These are phyloP conservation scores for Drosophila biarmipes DNA, from an alignment of 1,140 invertebrate genomes.

Conservation along the genomic window DNA sequence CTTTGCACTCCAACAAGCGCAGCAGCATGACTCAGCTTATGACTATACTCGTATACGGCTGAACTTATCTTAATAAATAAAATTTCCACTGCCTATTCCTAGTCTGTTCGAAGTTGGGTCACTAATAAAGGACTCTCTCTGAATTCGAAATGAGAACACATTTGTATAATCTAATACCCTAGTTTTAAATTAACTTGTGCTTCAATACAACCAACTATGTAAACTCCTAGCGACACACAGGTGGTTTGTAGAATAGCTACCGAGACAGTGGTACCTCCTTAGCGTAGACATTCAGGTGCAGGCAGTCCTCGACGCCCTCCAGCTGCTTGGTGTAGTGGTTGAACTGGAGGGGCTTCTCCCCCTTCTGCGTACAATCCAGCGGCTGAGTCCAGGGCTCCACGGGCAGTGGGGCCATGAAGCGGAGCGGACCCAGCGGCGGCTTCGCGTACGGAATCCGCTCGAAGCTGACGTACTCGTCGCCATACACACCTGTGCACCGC, in stretches of 20 bases:
- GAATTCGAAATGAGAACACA: no score
- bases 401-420: constrained; percentile 87
- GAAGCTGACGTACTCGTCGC: constrained; percentile 78
- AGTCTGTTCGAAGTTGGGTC: neutral
- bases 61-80: neutral
- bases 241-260: neutral
- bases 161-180: no score
- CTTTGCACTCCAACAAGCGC: neutral
- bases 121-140: no score
- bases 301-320: constrained; percentile 85
- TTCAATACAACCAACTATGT: no score
- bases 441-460: constrained; percentile 88
- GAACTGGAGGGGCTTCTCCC: constrained; percentile 64
- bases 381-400: constrained; percentile 85
- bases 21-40: neutral
- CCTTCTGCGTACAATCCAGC: constrained; percentile 76
- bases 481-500: constrained; percentile 58
- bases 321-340: constrained; percentile 48
- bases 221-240: no score
- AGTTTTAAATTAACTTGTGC: neutral
- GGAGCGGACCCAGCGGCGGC: constrained; percentile 87
- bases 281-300: constrained; percentile 86
- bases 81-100: neutral
- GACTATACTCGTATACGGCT: neutral
- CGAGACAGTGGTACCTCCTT: constrained; percentile 62